Evolutionary conservation across 1,140 invertebrate genomes (phyloP).

Genomic region (Panonychus citri): DNA sequence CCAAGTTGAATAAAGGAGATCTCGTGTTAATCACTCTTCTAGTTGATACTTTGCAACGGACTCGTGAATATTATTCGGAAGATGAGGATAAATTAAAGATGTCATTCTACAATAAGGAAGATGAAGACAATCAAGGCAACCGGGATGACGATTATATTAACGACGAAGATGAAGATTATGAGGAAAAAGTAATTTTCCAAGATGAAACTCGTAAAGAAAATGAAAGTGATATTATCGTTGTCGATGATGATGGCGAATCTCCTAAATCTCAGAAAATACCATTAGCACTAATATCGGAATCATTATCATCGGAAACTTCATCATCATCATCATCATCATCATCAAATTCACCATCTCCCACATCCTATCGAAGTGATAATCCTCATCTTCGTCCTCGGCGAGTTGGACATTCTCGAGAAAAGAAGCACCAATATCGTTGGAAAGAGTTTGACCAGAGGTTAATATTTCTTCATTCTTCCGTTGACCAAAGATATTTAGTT

Average conservation of each 20-base stretch:
- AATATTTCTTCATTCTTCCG: neutral
- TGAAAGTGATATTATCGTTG: too few relatives aligned
- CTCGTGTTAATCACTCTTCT: neutral
- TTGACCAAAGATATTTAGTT: neutral
- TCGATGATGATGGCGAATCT: too few relatives aligned
- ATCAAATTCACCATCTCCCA: too few relatives aligned
- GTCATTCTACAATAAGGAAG: neutral
- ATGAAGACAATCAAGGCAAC: neutral
- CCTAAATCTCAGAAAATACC: too few relatives aligned
- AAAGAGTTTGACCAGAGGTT: neutral
- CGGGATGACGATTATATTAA: neutral
- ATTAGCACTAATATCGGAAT: too few relatives aligned
- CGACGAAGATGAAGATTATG: neutral
- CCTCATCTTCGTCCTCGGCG: neutral
- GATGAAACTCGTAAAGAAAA: too few relatives aligned
- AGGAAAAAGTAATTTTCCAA: neutral
- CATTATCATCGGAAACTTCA: too few relatives aligned
- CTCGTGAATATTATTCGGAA: neutral
- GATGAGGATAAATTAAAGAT: neutral
- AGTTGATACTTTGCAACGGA: neutral
- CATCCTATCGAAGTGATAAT: neutral
- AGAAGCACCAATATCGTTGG: neutral
- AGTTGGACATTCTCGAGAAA: neutral
- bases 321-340: too few relatives aligned
- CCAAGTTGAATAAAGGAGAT: neutral